These are phyloP conservation scores for Daubentonia madagascariensis DNA, from an alignment of 2,113 vertebrate genomes.

Conservation along the genomic window DNA sequence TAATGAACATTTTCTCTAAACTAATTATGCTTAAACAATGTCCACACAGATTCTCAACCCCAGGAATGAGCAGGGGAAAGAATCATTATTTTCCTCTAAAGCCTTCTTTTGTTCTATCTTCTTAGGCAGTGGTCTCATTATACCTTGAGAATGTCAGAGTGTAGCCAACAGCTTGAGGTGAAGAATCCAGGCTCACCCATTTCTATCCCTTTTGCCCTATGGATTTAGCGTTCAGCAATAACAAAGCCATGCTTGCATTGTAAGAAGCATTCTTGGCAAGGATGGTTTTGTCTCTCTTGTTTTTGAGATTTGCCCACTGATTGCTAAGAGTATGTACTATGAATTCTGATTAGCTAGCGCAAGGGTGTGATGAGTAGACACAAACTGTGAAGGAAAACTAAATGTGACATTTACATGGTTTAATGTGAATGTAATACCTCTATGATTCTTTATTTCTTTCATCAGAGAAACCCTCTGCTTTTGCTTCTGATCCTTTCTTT, in stretches of 20 bases:
- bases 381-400: slow-evolving; percentile 9
- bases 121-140: not conserved
- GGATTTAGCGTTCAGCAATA: not conserved
- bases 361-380: not conserved
- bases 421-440: slow-evolving; percentile 6
- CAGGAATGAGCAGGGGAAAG: not conserved
- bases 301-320: slow-evolving; percentile 38
- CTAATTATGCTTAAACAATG: not conserved
- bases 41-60: not conserved
- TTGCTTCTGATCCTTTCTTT: slow-evolving; percentile 38
- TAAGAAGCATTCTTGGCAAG: slow-evolving; percentile 17
- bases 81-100: slow-evolving; percentile 5
- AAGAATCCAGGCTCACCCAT: not conserved
- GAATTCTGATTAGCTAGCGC: slow-evolving; percentile 4
- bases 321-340: not conserved
- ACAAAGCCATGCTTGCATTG: not conserved
- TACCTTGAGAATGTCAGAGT: slow-evolving; percentile 17
- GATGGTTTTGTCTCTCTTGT: not conserved
- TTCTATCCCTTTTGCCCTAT: not conserved
- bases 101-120: slow-evolving; percentile 9
- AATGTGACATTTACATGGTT: slow-evolving; percentile 24
- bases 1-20: not conserved
- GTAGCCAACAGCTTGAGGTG: not conserved
- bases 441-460: slow-evolving; percentile 41
- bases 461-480: slow-evolving; percentile 18